A percentile compares a stretch with the other conserved stretches of the same genome.
Evolutionary conservation across 1,140 invertebrate genomes (phyloP).

Genomic region (Cydia splendana): DNA sequence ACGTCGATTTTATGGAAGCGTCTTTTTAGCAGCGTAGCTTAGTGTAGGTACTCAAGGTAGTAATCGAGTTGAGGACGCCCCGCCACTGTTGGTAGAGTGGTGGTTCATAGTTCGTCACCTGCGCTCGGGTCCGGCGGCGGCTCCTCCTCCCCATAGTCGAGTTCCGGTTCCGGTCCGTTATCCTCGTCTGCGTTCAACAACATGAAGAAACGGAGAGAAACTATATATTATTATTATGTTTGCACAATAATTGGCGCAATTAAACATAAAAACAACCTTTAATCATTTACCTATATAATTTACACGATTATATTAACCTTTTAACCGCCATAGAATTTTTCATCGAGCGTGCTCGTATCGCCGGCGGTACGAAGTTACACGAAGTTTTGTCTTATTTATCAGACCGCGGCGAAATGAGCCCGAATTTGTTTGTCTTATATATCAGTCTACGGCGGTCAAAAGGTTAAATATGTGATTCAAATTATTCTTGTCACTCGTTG

Average conservation of each 20-base stretch:
- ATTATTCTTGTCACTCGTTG: too few species aligned
- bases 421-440: too few species aligned
- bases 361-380: too few species aligned
- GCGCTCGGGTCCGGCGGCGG: constrained; percentile 61
- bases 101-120: constrained; percentile 45
- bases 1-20: too few species aligned
- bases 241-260: constrained; percentile 57
- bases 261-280: background rate
- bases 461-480: too few species aligned
- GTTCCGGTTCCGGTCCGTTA: constrained; percentile 76
- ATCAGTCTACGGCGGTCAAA: too few species aligned
- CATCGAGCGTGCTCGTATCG: too few species aligned
- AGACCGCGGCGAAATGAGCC: too few species aligned
- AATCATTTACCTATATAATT: background rate
- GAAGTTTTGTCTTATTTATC: too few species aligned
- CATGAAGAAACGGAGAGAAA: constrained; percentile 90
- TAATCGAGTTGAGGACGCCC: background rate
- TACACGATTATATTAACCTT: too few species aligned
- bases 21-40: background rate
- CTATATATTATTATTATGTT: constrained; percentile 84
- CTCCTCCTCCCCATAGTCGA: constrained; percentile 77
- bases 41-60: background rate
- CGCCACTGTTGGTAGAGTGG: too few species aligned
- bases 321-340: too few species aligned
- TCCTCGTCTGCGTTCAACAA: constrained; percentile 87